These are phyloP conservation scores for Taxidea taxus DNA, from an alignment of 2,113 vertebrate genomes.

Conservation along the genomic window DNA sequence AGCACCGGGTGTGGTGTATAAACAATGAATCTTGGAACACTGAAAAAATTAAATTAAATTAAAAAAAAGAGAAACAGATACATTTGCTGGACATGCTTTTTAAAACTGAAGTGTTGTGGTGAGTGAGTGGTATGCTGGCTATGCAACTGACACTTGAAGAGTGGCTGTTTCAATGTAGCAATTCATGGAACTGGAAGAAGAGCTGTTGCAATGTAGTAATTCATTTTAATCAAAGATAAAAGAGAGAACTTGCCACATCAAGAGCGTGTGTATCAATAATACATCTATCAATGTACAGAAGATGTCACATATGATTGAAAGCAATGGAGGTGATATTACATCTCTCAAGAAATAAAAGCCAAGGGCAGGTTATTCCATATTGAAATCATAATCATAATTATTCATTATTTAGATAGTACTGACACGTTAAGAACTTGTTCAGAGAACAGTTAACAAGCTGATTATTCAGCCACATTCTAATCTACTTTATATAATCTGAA, in stretches of 20 bases:
- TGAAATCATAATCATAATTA: slow-evolving; percentile 25
- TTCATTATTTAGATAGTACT: slow-evolving; percentile 54
- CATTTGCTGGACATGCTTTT: neutral
- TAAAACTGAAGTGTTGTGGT: neutral
- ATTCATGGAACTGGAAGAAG: neutral
- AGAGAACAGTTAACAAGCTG: slow-evolving; percentile 37
- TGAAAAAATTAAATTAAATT: no score
- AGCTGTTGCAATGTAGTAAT: neutral
- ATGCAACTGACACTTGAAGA: neutral
- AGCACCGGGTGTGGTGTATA: no score
- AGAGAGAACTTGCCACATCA: slow-evolving; percentile 20
- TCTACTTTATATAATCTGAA: slow-evolving; percentile 10
- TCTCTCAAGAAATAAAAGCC: slow-evolving; percentile 33
- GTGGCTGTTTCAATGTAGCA: neutral
- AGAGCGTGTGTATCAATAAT: slow-evolving; percentile 7
- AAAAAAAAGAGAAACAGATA: neutral
- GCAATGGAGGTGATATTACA: neutral
- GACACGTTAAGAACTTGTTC: slow-evolving; percentile 36
- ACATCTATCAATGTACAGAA: neutral
- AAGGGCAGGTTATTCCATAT: slow-evolving; percentile 13
- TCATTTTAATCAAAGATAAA: slow-evolving; percentile 52
- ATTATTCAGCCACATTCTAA: neutral
- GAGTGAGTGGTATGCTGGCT: neutral
- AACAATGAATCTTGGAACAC: neutral
- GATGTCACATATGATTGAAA: slow-evolving; percentile 29